phyloP scores from a whole-genome alignment of 2,797 vertebrate genomes.

The Channa striata region DNA sequence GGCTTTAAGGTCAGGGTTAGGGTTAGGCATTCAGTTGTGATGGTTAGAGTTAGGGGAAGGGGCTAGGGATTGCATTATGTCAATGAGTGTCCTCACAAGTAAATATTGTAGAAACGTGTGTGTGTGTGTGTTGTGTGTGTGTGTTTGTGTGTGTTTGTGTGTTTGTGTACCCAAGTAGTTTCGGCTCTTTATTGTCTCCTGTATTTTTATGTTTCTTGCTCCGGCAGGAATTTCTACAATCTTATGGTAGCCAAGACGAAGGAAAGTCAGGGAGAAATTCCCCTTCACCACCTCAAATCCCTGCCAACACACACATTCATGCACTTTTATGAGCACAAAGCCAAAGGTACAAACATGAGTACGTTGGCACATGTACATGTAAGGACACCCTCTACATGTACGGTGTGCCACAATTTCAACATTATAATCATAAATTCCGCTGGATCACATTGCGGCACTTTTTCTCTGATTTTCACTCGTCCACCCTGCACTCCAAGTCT shows the following conservation, averaged over 20 bases:
- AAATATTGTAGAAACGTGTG: too few relatives aligned
- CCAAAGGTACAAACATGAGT: conserved; percentile 26
- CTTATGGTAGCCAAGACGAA: conserved; percentile 82
- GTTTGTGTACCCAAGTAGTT: conserved; percentile 80
- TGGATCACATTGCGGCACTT: conserved; percentile 53
- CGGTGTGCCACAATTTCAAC: conserved; percentile 24
- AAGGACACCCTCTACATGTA: conserved; percentile 7
- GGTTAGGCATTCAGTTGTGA: too few relatives aligned
- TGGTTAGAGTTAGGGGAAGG: too few relatives aligned
- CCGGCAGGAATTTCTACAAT: conserved; percentile 81
- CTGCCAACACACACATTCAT: conserved; percentile 62
- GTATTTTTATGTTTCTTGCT: conserved; percentile 78
- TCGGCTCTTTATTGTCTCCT: conserved; percentile 79
- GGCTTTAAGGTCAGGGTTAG: too few relatives aligned
- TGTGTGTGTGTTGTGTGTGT: too few relatives aligned
- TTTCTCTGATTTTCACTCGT: conserved; percentile 36
- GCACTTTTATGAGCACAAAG: conserved; percentile 37
- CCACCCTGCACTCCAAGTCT: conserved; percentile 28
- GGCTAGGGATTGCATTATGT: too few relatives aligned
- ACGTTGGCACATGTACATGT: conserved; percentile 11
- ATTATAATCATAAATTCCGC: conserved; percentile 48
- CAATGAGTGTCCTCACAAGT: too few relatives aligned
- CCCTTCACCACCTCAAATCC: conserved; percentile 74
- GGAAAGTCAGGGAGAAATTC: conserved; percentile 75
- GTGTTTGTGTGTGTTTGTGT: conserved; percentile 9